These are phyloP conservation scores for Poecile montanus DNA, from an alignment of 2,797 vertebrate species.

Conservation along the genomic window DNA sequence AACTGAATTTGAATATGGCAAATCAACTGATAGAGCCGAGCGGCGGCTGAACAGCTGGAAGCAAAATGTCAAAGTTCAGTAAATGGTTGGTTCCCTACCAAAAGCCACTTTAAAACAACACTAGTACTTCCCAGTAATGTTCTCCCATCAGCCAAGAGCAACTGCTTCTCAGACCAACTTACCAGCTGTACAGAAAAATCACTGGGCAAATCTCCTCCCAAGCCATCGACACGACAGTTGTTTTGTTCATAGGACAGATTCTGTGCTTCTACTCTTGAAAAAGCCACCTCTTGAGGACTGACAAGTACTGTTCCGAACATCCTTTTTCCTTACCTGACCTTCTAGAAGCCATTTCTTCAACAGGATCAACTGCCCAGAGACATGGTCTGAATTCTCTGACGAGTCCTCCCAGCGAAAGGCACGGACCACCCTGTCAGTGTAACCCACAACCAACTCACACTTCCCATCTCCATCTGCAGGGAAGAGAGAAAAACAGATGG, in stretches of 20 bases:
- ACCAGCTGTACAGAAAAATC: background rate
- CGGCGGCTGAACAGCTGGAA: background rate
- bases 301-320: background rate
- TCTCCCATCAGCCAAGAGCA: background rate
- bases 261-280: background rate
- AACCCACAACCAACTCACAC: slow-evolving; percentile 92
- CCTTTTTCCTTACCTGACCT: slow-evolving; percentile 85
- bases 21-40: background rate
- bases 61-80: background rate
- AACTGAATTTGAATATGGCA: background rate
- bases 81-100: background rate
- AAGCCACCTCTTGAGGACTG: background rate
- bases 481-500: background rate
- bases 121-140: background rate
- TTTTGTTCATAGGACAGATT: background rate
- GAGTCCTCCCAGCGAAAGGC: slow-evolving; percentile 96
- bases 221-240: background rate
- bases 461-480: slow-evolving; percentile 90
- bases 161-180: background rate
- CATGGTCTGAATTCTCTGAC: slow-evolving; percentile 78
- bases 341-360: slow-evolving; percentile 98
- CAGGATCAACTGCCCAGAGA: slow-evolving; percentile 87
- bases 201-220: background rate
- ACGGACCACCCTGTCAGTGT: slow-evolving; percentile 95
- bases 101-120: background rate